These are phyloP conservation scores for Pogoniulus pusillus DNA, from an alignment of 2,797 vertebrate genomes.

Conservation along the genomic window DNA sequence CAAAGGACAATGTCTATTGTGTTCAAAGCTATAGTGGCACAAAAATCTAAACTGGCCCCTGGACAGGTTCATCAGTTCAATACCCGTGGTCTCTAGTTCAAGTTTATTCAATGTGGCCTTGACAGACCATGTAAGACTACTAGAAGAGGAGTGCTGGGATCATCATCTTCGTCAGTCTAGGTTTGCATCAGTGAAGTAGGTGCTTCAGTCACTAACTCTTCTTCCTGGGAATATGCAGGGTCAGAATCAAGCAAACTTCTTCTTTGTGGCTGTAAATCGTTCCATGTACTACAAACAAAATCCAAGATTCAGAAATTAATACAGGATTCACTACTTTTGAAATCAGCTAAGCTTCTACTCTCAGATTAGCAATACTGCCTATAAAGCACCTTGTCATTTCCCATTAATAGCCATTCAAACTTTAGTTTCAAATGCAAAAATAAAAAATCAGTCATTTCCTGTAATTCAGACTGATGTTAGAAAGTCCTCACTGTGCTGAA, in stretches of 20 bases:
- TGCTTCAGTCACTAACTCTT: not conserved
- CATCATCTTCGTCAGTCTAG: not conserved
- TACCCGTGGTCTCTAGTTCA: constrained; percentile 22
- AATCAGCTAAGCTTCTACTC: not conserved
- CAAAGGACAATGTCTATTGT: constrained; percentile 48
- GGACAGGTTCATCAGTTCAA: constrained; percentile 21
- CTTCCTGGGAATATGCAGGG: not conserved
- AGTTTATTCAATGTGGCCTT: constrained; percentile 37
- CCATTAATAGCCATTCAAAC: not conserved
- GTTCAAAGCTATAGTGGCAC: constrained; percentile 27
- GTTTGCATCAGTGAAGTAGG: not conserved
- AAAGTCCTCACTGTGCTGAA: not conserved
- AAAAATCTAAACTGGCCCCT: constrained; percentile 52
- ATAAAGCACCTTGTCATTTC: not conserved
- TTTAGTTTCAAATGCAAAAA: not conserved
- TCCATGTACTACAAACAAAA: constrained; percentile 90
- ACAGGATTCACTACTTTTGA: not conserved
- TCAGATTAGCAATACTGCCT: not conserved
- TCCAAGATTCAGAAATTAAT: not conserved
- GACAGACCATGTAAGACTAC: not conserved
- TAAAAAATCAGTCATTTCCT: not conserved
- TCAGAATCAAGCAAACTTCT: constrained; percentile 90
- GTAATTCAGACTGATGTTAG: not conserved
- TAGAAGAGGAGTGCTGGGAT: not conserved
- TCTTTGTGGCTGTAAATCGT: constrained; percentile 95